These are phyloP conservation scores for Phrynocephalus vlangalii DNA, from an alignment of 2,797 vertebrate genomes.

Conservation along the genomic window DNA sequence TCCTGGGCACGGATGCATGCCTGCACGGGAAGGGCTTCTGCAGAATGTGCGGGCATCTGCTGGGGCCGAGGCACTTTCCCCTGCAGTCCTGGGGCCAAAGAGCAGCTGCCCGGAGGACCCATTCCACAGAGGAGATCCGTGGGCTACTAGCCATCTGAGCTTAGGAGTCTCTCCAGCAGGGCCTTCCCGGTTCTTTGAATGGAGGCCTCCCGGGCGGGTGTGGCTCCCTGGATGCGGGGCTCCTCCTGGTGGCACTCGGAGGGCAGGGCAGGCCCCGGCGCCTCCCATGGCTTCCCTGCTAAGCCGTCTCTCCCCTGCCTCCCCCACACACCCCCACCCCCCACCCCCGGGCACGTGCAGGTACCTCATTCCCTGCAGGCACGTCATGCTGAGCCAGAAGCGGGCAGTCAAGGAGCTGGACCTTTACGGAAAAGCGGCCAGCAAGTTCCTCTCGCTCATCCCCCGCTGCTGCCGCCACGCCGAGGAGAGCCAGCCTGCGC, in stretches of 20 bases:
- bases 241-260: background rate
- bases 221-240: no score
- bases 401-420: constrained; percentile 93
- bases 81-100: background rate
- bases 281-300: background rate
- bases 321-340: background rate
- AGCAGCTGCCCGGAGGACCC: no score
- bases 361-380: constrained; percentile 97
- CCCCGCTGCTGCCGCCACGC: constrained; percentile 90
- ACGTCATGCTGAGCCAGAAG: constrained; percentile 97
- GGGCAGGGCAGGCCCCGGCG: no score
- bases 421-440: constrained; percentile 91
- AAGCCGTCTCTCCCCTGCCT: no score
- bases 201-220: background rate
- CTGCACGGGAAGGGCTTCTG: no score
- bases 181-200: background rate
- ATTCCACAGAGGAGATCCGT: no score
- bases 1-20: background rate
- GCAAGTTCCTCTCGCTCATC: constrained; percentile 95
- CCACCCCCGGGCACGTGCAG: constrained; percentile 68
- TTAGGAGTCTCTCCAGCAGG: no score
- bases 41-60: no score
- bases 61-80: background rate
- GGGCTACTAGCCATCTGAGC: no score
- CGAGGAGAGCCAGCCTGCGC: constrained; percentile 58